Evolutionary conservation across 2,888 invertebrate species (phyloP).

Genomic region (Palloptera scutellata): DNA sequence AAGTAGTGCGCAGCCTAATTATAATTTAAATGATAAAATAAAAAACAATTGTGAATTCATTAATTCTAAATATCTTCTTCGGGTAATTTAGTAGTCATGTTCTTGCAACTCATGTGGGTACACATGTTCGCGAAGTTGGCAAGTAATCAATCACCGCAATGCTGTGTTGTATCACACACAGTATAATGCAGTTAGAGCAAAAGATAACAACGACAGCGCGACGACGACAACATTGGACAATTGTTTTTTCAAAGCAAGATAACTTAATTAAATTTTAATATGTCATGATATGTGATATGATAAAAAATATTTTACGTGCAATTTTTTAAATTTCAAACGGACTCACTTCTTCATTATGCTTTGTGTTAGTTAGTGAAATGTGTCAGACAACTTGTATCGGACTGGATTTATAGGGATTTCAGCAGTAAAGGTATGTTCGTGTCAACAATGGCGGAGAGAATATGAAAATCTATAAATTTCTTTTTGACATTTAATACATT

Average conservation of each 20-base stretch:
- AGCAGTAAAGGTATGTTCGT: no score
- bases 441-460: no score
- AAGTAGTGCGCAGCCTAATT: not conserved
- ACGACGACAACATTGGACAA: not conserved
- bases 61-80: not conserved
- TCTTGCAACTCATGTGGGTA: not conserved
- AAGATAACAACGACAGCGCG: not conserved
- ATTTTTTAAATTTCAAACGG: not conserved
- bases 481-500: no score
- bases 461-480: no score
- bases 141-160: slow-evolving; percentile 16
- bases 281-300: slow-evolving; percentile 23
- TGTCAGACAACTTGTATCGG: no score
- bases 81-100: no score
- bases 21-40: slow-evolving; percentile 2
- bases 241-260: slow-evolving; percentile 6
- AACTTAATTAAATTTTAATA: slow-evolving; percentile 23
- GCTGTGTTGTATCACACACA: not conserved
- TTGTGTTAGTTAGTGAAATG: no score
- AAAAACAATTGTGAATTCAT: not conserved
- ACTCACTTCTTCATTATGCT: no score
- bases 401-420: no score
- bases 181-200: not conserved
- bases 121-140: not conserved
- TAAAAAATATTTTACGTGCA: slow-evolving; percentile 20